Base-by-base conservation (phyloP, 2,888 invertebrate genomes). In the Gnatocerus cornutus region DNA sequence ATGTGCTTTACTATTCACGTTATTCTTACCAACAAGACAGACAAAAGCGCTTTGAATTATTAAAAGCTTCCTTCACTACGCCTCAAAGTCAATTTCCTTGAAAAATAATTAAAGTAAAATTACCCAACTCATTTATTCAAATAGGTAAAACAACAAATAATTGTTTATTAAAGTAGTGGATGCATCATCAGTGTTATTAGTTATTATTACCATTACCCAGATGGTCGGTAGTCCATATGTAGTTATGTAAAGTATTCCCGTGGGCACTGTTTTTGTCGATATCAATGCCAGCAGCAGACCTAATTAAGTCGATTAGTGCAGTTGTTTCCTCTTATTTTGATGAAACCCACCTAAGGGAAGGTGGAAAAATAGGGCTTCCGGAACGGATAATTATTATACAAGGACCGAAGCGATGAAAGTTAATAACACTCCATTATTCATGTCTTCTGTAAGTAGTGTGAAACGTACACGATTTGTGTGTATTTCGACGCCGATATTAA, bases 171-270 rank as follows among this genome's bases (percentile, higher is more conserved):
- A 46, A 41, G 46, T 21, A 12, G 33, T 29, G 14, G 59, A 59
- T 59, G 48, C 48, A 50, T 50, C 61, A 61, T 61, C 39, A 37
- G 39, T 50, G 46, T 59, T 59, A 59, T 59, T n/a, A n/a, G n/a
- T n/a, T 59, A 59, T 33, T 48, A 50, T 48, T 13, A 61, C 16
- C n/a, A n/a, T n/a, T n/a, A n/a, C n/a, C n/a, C 50, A 48, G 61
- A 61, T 61, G 61, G 21, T 21, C 21, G 21, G 48, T 50, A 48
- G n/a, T 46, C n/a, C 46, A 27, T 46, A 58, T 41, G 41, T 59
- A 14, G 59, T 59, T 59, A 59, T 59, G 59, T 59, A 59, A 59
- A 59, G 29, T 46, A 46, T 46, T 10, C 59, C 59, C 59, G 59
- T 59, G 59, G 61, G 61, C 61, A 21, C 13, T 6, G 12, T 61